phyloP scores from a whole-genome alignment of 1,140 invertebrate species.

The Pseudomyrmex pallidus region DNA sequence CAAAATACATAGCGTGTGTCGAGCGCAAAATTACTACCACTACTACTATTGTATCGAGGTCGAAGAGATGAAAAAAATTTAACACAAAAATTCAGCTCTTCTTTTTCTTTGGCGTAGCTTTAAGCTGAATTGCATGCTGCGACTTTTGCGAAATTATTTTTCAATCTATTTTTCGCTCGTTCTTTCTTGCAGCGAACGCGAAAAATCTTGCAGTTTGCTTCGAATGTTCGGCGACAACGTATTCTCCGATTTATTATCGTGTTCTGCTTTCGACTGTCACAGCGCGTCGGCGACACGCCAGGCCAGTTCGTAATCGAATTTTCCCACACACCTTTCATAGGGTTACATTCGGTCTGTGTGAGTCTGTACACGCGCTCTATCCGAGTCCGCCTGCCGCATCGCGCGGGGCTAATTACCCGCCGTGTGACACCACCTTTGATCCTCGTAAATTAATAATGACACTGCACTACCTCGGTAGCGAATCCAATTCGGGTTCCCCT shows the following conservation, averaged over 20 bases:
- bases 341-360: conserved; percentile 38
- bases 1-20: neutral
- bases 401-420: conserved; percentile 59
- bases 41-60: neutral
- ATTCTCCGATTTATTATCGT: conserved; percentile 26
- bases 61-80: neutral
- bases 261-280: conserved; percentile 34
- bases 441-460: conserved; percentile 69
- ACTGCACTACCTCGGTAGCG: conserved; percentile 13
- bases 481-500: conserved; percentile 60
- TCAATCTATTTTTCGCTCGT: neutral
- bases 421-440: conserved; percentile 67
- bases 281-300: conserved; percentile 25
- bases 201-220: neutral
- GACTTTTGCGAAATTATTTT: neutral
- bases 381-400: conserved; percentile 28
- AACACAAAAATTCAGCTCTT: neutral
- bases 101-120: neutral
- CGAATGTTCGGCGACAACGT: neutral
- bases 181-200: neutral
- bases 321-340: conserved; percentile 48
- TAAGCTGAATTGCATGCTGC: neutral
- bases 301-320: conserved; percentile 56
- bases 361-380: neutral
- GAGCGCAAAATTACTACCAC: neutral